A percentile compares a stretch with the other conserved stretches of the same genome.
Conservation (phyloP, 2,113 vertebrate genomes). For the Amphilophus citrinellus region DNA sequence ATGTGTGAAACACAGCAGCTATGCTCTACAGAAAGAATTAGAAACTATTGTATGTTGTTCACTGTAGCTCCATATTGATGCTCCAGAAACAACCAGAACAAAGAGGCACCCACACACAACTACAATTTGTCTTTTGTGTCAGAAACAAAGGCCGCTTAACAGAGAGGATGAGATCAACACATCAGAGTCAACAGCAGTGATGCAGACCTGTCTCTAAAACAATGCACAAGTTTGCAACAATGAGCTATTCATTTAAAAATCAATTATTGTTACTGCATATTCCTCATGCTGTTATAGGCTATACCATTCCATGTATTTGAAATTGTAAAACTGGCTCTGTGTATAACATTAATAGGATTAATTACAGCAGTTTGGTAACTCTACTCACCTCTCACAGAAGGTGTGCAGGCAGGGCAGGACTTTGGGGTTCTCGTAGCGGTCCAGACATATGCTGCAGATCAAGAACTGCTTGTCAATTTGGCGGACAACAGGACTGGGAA, state of each 20-base stretch:
- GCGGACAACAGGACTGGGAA: slow-evolving; percentile 95
- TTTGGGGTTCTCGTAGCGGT: slow-evolving; percentile 98
- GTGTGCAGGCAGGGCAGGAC: slow-evolving; percentile 98
- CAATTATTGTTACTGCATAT: background rate
- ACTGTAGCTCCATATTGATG: slow-evolving; percentile 1
- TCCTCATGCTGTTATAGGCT: background rate
- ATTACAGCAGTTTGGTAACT: background rate
- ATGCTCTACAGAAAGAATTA: background rate
- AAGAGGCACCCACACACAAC: background rate
- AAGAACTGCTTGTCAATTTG: slow-evolving; percentile 99
- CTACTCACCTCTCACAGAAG: slow-evolving; percentile 78
- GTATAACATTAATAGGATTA: background rate
- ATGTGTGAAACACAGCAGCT: background rate
- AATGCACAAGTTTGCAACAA: background rate
- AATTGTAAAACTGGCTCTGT: background rate
- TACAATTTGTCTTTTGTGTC: slow-evolving; percentile 47
- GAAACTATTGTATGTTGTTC: background rate
- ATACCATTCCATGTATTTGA: background rate
- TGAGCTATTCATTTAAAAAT: background rate
- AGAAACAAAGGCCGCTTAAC: slow-evolving; percentile 46
- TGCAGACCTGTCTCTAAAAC: background rate
- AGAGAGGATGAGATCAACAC: slow-evolving; percentile 19
- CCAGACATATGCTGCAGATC: slow-evolving; percentile 99
- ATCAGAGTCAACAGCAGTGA: background rate
- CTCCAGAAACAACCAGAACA: slow-evolving; percentile 42